These are phyloP conservation scores for Caenorhabditis briggsae DNA, from an alignment of 1,140 invertebrate species.

Conservation along the genomic window DNA sequence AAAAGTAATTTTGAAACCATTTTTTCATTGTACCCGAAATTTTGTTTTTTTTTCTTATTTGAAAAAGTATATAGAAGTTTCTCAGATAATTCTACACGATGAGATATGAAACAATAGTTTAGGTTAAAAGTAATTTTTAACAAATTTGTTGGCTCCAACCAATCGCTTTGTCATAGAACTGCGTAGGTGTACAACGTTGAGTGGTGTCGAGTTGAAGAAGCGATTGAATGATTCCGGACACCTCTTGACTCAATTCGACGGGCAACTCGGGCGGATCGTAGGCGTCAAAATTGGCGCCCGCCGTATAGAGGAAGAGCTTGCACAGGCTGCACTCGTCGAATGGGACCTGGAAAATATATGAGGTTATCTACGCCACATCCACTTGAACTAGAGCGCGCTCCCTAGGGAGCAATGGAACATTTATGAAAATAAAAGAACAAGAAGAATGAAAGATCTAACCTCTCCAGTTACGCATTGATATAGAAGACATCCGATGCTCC, in stretches of 20 bases:
- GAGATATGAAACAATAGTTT: constrained; percentile 33
- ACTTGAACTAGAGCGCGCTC: neutral
- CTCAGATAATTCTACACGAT: neutral
- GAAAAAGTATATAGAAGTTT: too few species aligned
- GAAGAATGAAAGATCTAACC: constrained; percentile 57
- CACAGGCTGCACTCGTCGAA: constrained; percentile 74
- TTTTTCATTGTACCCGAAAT: constrained; percentile 18
- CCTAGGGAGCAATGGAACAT: neutral
- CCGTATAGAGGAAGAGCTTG: constrained; percentile 74
- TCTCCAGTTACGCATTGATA: constrained; percentile 73
- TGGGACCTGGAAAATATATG: constrained; percentile 70
- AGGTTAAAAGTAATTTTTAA: neutral
- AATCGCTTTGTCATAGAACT: constrained; percentile 69
- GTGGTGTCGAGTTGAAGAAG: constrained; percentile 71
- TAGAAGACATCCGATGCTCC: constrained; percentile 74
- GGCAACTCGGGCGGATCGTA: constrained; percentile 74
- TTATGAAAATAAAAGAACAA: neutral
- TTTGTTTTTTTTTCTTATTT: neutral
- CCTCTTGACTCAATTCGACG: constrained; percentile 64
- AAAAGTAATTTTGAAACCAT: neutral
- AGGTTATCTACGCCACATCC: constrained; percentile 43
- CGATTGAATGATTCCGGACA: constrained; percentile 65
- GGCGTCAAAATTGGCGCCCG: constrained; percentile 74
- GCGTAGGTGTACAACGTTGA: constrained; percentile 69
- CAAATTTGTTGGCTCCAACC: constrained; percentile 57